phyloP scores from a whole-genome alignment of 2,888 invertebrate species.

The Subacronicta megacephala region DNA sequence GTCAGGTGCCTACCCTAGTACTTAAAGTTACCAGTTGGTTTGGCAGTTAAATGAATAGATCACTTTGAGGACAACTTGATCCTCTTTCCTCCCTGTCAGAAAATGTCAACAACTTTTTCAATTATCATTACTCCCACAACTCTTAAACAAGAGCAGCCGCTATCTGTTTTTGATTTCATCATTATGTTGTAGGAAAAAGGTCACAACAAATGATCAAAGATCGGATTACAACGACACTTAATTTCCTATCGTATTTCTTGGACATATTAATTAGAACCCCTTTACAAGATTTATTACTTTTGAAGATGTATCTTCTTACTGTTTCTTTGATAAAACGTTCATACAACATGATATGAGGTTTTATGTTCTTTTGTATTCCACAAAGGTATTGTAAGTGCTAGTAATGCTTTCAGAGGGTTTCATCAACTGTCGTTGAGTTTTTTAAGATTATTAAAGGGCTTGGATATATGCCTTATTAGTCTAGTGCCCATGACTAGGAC shows the following conservation, averaged over 20 bases:
- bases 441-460: too few relatives aligned
- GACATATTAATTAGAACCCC: constrained; percentile 17
- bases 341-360: constrained; percentile 16
- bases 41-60: neutral
- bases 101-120: constrained; percentile 1
- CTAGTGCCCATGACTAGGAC: too few relatives aligned
- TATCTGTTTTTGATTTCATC: neutral
- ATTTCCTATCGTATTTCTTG: constrained; percentile 19
- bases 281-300: constrained; percentile 28
- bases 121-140: constrained; percentile 3
- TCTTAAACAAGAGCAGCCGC: neutral
- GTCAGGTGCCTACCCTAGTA: too few relatives aligned
- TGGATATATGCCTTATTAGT: too few relatives aligned
- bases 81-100: neutral
- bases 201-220: neutral
- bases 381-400: neutral
- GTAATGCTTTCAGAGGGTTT: neutral
- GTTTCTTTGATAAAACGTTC: neutral
- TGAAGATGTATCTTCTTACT: neutral
- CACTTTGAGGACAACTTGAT: neutral
- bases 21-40: too few relatives aligned
- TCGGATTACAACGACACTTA: constrained; percentile 2
- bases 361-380: constrained; percentile 5
- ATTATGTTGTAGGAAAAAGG: neutral
- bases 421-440: neutral